Evolutionary conservation across 2,797 vertebrate genomes (phyloP), one percentile per base, ranked within the genome.

Genomic region (Sebastes iracundus): DNA sequence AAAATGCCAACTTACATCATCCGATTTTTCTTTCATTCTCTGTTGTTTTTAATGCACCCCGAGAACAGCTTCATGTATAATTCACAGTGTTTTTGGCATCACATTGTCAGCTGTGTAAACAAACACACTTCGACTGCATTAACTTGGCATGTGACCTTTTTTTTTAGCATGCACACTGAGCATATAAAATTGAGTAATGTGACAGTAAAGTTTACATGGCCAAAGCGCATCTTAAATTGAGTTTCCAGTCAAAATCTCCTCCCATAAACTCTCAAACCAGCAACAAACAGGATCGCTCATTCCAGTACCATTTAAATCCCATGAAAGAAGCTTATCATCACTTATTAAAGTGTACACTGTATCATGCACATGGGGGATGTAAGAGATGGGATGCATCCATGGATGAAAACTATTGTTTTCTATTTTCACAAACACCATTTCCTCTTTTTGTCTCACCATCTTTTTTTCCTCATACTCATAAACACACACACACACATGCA

Each of bases 351-450:
- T 6, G 12, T 18, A 32, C 33, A 56, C 59, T 61, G 58, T 62
- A 66, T 77, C 65, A 13, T 64, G 69, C 52, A 64, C 59, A 68
- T 33, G 16, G 18, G 25, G 64, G 14, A n/a, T 38, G 27, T 60
- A 65, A 62, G 58, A 79, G 70, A 81, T 30, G 38, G 10, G 64
- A 81, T 68, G 80, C 72, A 72, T 8, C 28, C 79, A 69, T 76
- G 78, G 78, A 81, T 85, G 52, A 77, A 84, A 73, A 67, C 55
- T 70, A 68, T 84, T 83, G 67, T 76, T 82, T 83, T 80, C 46
- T 69, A 20, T 80, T 85, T 77, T 79, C 28, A 64, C 61, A 87
- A 88, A 83, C 83, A 81, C 20, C 4, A n/a, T 70, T 62, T 80
- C 61, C 6, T 63, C 18, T 83, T 77, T 65, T 80, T 52, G 28